Evolutionary conservation across 1,140 invertebrate genomes (phyloP), one percentile per base, ranked within the genome.

Genomic region (Drosophila lacteicornis): DNA sequence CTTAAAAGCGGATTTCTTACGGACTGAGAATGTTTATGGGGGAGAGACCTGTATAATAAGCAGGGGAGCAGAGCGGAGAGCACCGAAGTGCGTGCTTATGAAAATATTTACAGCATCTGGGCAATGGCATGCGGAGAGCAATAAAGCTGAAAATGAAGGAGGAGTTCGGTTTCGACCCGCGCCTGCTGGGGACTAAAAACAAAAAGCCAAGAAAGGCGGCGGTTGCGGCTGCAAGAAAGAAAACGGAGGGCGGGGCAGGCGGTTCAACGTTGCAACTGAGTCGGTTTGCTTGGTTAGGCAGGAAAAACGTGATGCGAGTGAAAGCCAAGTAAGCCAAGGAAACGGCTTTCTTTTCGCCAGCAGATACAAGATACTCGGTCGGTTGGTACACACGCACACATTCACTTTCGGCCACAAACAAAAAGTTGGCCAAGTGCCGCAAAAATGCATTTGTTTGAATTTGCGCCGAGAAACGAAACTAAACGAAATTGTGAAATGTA

Each of bases 381-480:
- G 33, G 33, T 36, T 8, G 33, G 42, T 69, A 17, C 49, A 58
- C 17, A 42, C 49, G 30, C 56, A 57, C 51, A 75, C 47, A 75
- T 47, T 63, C 70, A 71, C 65, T 61, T 70, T 68, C 50, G 42
- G 56, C 50, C 58, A 61, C 57, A 78, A 42, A 56, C 62, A 62
- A 45, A 81, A 81, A 81, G 62, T 84, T 84, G 82, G 81, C 58
- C 81, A 74, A 83, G 81, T 77, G 81, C 70, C 71, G 73, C 69
- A 74, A 58, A 83, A 84, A 80, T 84, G 82, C 82, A 84, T 84
- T 84, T 84, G 82, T 85, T 85, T 84, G 82, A 84, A 84, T 80
- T 84, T 84, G 82, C 58, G 82, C 50, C 56, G 57, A 65, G 66
- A 36, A 50, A 51, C 38, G 42, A 70, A 45, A 46, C 53, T 22